Percentiles rank a stretch among this genome's conserved stretches.
Conservation (phyloP, 2,888 invertebrate species). For the Tachina grossa region DNA sequence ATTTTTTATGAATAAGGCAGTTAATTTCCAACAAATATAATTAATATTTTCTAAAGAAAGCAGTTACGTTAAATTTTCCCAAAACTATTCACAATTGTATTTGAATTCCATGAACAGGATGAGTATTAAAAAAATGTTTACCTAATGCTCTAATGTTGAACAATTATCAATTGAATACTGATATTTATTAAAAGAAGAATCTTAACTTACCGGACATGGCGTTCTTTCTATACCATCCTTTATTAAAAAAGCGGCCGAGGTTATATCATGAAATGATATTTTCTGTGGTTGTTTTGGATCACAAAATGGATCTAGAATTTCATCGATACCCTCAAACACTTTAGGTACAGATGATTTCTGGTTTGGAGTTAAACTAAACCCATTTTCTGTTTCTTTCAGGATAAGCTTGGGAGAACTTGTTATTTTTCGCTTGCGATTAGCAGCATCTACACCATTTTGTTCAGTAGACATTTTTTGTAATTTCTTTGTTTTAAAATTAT, state of each 20-base stretch:
- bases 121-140: neutral
- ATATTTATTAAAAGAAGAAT: neutral
- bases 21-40: no score
- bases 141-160: neutral
- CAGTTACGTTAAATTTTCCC: no score
- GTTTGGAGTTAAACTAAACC: conserved; percentile 50
- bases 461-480: conserved; percentile 44
- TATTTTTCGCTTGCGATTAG: conserved; percentile 19
- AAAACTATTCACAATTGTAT: no score
- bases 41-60: no score
- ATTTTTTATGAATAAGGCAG: no score
- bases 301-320: conserved; percentile 84
- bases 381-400: conserved; percentile 47
- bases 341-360: conserved; percentile 13
- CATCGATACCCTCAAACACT: conserved; percentile 73
- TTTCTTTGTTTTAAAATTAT: conserved; percentile 3
- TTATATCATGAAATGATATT: conserved; percentile 92
- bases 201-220: conserved; percentile 88
- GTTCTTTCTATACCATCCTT: conserved; percentile 92
- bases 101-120: no score
- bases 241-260: conserved; percentile 94
- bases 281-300: conserved; percentile 87
- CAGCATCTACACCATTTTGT: conserved; percentile 45
- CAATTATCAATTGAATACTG: neutral
- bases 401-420: conserved; percentile 2